phyloP scores from a whole-genome alignment of 2,113 vertebrate genomes.

The Carlito syrichta region DNA sequence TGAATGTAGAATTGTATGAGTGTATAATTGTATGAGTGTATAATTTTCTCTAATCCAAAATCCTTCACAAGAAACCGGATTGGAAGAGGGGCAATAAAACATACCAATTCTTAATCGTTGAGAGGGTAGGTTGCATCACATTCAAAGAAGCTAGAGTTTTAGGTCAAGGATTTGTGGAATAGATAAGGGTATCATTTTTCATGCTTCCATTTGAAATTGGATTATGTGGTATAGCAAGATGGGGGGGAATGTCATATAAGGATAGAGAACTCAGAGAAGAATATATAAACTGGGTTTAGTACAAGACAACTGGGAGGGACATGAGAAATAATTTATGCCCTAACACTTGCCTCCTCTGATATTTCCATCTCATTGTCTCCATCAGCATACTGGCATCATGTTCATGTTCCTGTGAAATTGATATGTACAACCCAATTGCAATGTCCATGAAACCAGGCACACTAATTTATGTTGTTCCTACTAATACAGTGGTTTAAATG shows the following conservation, averaged over 20 bases:
- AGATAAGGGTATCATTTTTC: not conserved
- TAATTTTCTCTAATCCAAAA: not conserved
- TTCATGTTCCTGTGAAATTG: accelerated
- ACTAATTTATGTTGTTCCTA: accelerated
- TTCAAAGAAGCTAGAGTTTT: too few species aligned
- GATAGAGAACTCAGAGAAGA: not conserved
- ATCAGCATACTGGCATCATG: not conserved
- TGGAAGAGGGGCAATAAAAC: not conserved
- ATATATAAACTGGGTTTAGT: not conserved
- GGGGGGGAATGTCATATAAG: not conserved
- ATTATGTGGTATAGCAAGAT: not conserved
- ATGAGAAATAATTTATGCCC: not conserved
- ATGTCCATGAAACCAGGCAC: accelerated
- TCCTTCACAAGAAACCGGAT: accelerated
- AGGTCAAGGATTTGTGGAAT: not conserved
- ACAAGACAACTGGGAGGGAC: too few species aligned
- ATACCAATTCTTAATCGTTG: accelerated
- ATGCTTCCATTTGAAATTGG: not conserved
- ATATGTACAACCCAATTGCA: too few species aligned
- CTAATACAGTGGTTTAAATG: too few species aligned
- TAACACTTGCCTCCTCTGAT: accelerated
- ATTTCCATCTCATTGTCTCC: too few species aligned
- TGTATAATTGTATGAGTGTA: too few species aligned
- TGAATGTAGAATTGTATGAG: not conserved
- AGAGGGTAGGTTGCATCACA: not conserved